Percentiles rank a stretch among this genome's conserved stretches.
Evolutionary conservation across 2,888 invertebrate species (phyloP).

Genomic region (Zootermopsis nevadensis): DNA sequence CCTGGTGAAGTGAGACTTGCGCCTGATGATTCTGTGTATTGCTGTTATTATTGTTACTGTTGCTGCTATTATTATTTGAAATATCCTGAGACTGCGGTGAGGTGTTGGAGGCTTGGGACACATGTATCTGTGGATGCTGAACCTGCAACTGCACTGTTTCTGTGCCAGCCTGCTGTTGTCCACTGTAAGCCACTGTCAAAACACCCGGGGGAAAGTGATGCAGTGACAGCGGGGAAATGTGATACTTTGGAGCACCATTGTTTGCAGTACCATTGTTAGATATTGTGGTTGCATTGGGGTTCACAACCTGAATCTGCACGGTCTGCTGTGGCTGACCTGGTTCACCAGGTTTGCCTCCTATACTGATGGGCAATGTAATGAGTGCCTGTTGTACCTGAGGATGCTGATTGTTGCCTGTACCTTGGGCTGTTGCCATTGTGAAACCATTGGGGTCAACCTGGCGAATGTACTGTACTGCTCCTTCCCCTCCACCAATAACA

Average conservation of each 20-base stretch:
- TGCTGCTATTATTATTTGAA: constrained; percentile 49
- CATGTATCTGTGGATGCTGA: constrained; percentile 45
- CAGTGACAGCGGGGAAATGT: constrained; percentile 78
- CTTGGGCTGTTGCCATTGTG: constrained; percentile 55
- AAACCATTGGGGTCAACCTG: constrained; percentile 69
- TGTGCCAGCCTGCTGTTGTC: constrained; percentile 67
- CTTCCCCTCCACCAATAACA: constrained; percentile 76
- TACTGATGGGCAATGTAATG: constrained; percentile 81
- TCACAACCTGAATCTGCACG: constrained; percentile 81
- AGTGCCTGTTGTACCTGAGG: constrained; percentile 60
- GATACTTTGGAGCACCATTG: constrained; percentile 73
- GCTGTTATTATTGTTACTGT: constrained; percentile 61
- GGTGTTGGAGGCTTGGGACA: constrained; percentile 35
- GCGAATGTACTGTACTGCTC: constrained; percentile 80
- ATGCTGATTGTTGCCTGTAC: constrained; percentile 47
- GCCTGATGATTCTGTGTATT: constrained; percentile 57
- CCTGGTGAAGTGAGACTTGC: constrained; percentile 32
- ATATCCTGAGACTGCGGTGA: constrained; percentile 48
- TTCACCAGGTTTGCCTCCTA: constrained; percentile 79
- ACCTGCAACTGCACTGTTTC: constrained; percentile 59
- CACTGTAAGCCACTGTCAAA: constrained; percentile 79
- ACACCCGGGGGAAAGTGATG: constrained; percentile 81
- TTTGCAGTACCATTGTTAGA: constrained; percentile 44
- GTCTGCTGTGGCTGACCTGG: constrained; percentile 74
- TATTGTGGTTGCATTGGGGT: constrained; percentile 65